phyloP scores from a whole-genome alignment of 2,113 vertebrate species.

The Stegastes partitus region DNA sequence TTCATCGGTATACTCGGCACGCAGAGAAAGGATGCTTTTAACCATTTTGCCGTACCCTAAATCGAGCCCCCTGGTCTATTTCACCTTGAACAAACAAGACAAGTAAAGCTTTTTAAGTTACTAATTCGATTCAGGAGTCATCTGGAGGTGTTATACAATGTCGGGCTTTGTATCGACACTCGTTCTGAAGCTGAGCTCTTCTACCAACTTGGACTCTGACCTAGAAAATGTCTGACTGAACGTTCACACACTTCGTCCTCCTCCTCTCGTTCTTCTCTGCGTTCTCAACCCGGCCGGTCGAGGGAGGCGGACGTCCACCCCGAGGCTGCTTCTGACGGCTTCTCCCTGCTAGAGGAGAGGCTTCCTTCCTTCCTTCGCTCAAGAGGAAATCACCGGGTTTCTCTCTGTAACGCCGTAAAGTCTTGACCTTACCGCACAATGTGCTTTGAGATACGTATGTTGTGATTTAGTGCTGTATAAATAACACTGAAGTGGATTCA shows the following conservation, averaged over 20 bases:
- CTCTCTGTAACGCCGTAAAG: neutral
- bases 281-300: neutral
- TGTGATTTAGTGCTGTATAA: neutral
- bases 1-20: slow-evolving; percentile 30
- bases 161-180: slow-evolving; percentile 19
- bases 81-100: slow-evolving; percentile 35
- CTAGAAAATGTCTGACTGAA: neutral
- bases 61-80: slow-evolving; percentile 14
- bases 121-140: slow-evolving; percentile 39
- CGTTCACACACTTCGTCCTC: neutral
- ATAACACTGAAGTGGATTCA: neutral
- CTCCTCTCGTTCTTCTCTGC: neutral
- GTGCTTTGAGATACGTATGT: neutral
- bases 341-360: too few species aligned
- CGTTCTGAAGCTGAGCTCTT: slow-evolving; percentile 1
- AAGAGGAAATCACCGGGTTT: neutral
- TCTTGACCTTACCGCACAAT: neutral
- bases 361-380: neutral
- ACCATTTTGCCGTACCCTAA: neutral
- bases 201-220: slow-evolving; percentile 19
- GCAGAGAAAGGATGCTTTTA: slow-evolving; percentile 54
- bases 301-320: too few species aligned
- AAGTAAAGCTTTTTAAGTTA: slow-evolving; percentile 41
- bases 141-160: neutral
- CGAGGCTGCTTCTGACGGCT: too few species aligned